A percentile compares a stretch with the other conserved stretches of the same genome.
These are phyloP conservation scores for Caenorhabditis drosophilae DNA, from an alignment of 2,888 invertebrate genomes.

Conservation along the genomic window DNA sequence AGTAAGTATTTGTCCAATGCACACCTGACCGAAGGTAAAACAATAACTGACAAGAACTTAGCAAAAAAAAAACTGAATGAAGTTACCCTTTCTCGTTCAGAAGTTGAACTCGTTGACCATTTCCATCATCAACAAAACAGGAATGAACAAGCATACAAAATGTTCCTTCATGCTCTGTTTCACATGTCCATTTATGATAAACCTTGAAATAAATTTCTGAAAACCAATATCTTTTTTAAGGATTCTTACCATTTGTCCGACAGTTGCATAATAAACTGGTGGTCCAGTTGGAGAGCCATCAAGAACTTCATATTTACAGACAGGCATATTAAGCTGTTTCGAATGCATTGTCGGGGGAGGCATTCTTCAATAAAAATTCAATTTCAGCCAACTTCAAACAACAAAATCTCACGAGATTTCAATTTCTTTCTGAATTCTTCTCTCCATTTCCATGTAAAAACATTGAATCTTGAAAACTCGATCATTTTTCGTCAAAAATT, in stretches of 20 bases:
- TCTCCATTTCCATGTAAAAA: slow-evolving; percentile 68
- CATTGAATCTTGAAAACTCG: slow-evolving; percentile 64
- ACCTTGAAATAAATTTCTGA: slow-evolving; percentile 36
- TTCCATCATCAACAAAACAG: slow-evolving; percentile 67
- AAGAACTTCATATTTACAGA: slow-evolving; percentile 66
- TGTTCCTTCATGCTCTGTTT: slow-evolving; percentile 60
- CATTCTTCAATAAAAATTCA: slow-evolving; percentile 60
- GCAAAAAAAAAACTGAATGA: not conserved
- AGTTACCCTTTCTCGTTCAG: slow-evolving; percentile 64
- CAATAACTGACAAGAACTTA: no score
- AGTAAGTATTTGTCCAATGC: slow-evolving; percentile 66
- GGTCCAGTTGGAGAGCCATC: slow-evolving; percentile 64
- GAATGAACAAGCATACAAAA: slow-evolving; percentile 68
- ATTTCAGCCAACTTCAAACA: not conserved
- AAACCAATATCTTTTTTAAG: not conserved
- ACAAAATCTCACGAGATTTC: slow-evolving; percentile 55
- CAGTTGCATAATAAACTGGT: slow-evolving; percentile 65
- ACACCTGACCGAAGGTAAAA: no score
- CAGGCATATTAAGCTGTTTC: slow-evolving; percentile 66
- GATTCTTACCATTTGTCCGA: slow-evolving; percentile 62
- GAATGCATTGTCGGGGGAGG: slow-evolving; percentile 64
- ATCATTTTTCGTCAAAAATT: slow-evolving; percentile 65
- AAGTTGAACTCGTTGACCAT: slow-evolving; percentile 63
- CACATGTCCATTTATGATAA: slow-evolving; percentile 69
- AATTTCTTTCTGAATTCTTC: slow-evolving; percentile 58